Evolutionary conservation across 2,797 vertebrate species (phyloP).

Genomic region (Trematomus bernacchii): DNA sequence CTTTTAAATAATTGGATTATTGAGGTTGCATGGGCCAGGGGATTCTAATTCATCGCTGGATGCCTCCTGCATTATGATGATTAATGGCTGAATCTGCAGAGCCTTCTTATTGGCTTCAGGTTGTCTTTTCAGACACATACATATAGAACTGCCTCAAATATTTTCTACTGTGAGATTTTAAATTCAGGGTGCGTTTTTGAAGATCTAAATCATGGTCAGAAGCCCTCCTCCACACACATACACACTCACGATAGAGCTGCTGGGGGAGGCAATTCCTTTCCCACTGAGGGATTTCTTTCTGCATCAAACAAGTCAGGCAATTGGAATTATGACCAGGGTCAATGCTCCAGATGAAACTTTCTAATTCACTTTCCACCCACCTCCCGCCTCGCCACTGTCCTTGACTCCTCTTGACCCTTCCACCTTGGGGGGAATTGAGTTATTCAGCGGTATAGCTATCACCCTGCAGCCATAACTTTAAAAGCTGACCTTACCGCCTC

Average conservation of each 20-base stretch:
- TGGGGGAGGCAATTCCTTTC: conserved; percentile 68
- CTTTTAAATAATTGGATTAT: conserved; percentile 73
- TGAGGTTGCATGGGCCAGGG: conserved; percentile 68
- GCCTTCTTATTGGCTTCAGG: conserved; percentile 45
- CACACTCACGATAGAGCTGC: conserved; percentile 39
- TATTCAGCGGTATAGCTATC: conserved; percentile 71
- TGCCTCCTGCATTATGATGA: conserved; percentile 78
- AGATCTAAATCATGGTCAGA: conserved; percentile 53
- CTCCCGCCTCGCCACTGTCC: conserved; percentile 55
- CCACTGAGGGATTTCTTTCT: conserved; percentile 76
- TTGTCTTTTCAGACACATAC: conserved; percentile 62
- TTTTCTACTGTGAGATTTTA: conserved; percentile 47
- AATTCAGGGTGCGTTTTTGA: conserved; percentile 57
- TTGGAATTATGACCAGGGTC: conserved; percentile 81
- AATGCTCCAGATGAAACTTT: conserved; percentile 76
- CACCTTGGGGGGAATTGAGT: conserved; percentile 76
- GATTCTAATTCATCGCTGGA: conserved; percentile 78
- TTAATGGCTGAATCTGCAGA: conserved; percentile 73
- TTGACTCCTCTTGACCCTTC: conserved; percentile 79
- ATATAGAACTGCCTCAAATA: conserved; percentile 25
- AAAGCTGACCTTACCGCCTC: conserved; percentile 65
- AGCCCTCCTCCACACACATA: conserved; percentile 7
- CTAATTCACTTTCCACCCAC: conserved; percentile 73
- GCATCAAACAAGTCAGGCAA: conserved; percentile 81
- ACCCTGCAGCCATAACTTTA: conserved; percentile 70